phyloP scores from a whole-genome alignment of 1,140 invertebrate species.

The Bombyx mandarina region DNA sequence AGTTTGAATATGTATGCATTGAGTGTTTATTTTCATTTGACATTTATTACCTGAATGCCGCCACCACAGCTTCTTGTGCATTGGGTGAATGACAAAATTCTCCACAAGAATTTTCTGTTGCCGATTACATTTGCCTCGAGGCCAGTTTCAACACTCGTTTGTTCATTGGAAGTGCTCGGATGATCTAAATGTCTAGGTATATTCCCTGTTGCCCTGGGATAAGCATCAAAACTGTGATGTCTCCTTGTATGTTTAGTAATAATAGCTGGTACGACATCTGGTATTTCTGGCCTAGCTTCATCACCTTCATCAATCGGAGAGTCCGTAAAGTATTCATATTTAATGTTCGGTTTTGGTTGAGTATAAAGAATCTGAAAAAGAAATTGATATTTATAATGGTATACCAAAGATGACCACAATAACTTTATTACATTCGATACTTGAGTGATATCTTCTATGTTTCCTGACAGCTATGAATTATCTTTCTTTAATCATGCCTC shows the following conservation, averaged over 20 bases:
- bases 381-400: no score
- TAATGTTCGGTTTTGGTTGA: slow-evolving; percentile 85
- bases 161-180: slow-evolving; percentile 22
- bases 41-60: slow-evolving; percentile 71
- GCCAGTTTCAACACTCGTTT: slow-evolving; percentile 19
- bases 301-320: slow-evolving; percentile 47
- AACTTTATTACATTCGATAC: background rate
- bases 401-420: no score
- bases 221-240: slow-evolving; percentile 44
- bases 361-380: slow-evolving; percentile 81
- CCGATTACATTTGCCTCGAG: slow-evolving; percentile 46
- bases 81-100: slow-evolving; percentile 80
- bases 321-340: slow-evolving; percentile 85
- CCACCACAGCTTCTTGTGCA: slow-evolving; percentile 87
- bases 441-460: background rate
- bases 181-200: slow-evolving; percentile 26
- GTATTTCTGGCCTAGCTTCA: slow-evolving; percentile 23
- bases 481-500: background rate
- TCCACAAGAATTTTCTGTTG: slow-evolving; percentile 82
- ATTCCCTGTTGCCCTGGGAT: slow-evolving; percentile 14
- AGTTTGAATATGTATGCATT: no score
- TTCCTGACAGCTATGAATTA: background rate
- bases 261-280: slow-evolving; percentile 23
- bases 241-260: slow-evolving; percentile 44
- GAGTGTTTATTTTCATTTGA: no score